Evolutionary conservation across 2,113 vertebrate species (phyloP), one percentile per base, ranked within the genome.

Genomic region (Xiphophorus maculatus): DNA sequence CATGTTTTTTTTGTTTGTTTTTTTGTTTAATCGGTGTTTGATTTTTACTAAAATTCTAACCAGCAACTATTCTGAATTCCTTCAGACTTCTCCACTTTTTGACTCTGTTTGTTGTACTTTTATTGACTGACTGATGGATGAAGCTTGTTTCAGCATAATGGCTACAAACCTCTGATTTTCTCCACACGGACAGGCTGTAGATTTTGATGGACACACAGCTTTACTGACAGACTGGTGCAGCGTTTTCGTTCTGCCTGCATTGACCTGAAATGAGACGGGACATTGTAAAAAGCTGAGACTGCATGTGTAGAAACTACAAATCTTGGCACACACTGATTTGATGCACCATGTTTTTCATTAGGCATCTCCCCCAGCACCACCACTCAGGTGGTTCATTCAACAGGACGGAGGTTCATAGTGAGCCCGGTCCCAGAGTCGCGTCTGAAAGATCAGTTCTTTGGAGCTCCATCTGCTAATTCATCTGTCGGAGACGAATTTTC

Each of bases 371-470:
- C 96, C 33, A 96, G 91, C 82, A 94, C 95, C 73, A 91, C 96
- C 76, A 95, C 96, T 71, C 97, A 98, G 90, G 97, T 98, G 76
- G 97, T 99, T 71, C 97, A 98, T 91, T 98, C 97, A 82, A 97
- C 97, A 51, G 97, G 97, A 85, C 96, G 97, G 40, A 94, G 96
- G 35, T 98, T 99, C 88, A 98, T 99, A 77, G 97, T 99, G 73
- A 99, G 97, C 88, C 97, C 97, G 28, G 97, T 99, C 54, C 97
- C 97, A 5, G 97, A 99, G 92, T 95, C 96, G 73, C 94, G 97
- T 9, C 90, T 98, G 71, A 95, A 91, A 84, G 97, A 98, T 17
- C 96, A 95, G 68, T 91, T 97, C 87, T 97, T 97, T 88, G 91
- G 95, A 2, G 71, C 91, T 15, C 3, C 90, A 22, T 93, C 92